Percentiles rank a stretch among this genome's conserved stretches.
These are phyloP conservation scores for Lonchura striata DNA, from an alignment of 2,113 vertebrate genomes.

Conservation along the genomic window DNA sequence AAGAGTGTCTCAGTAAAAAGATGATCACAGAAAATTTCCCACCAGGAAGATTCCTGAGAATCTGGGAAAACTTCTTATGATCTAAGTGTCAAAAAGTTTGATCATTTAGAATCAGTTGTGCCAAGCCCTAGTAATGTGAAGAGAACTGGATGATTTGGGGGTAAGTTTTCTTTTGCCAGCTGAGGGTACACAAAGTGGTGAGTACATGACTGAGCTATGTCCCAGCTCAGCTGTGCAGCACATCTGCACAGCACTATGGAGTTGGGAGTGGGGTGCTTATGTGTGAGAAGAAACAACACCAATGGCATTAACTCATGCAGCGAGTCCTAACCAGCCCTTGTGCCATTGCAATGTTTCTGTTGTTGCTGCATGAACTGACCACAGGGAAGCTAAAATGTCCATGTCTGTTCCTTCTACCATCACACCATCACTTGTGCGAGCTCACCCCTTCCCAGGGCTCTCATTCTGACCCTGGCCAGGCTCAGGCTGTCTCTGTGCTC, in stretches of 20 bases:
- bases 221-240: neutral
- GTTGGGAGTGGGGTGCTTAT: fast-evolving
- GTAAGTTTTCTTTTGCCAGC: neutral
- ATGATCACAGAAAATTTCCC: neutral
- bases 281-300: fast-evolving
- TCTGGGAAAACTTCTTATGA: neutral
- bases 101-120: neutral
- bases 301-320: neutral
- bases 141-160: neutral
- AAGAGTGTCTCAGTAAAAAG: neutral
- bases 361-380: neutral
- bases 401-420: fast-evolving
- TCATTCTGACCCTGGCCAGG: neutral
- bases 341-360: neutral
- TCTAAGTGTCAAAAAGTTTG: neutral
- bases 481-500: neutral
- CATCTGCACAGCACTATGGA: fast-evolving
- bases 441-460: neutral
- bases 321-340: neutral
- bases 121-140: neutral
- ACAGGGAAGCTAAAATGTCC: neutral
- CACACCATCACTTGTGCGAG: neutral
- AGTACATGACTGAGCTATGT: neutral
- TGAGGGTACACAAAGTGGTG: neutral
- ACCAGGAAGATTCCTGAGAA: neutral